Evolutionary conservation across 1,140 invertebrate species (phyloP).

Genomic region (Leguminivora glycinivorella): DNA sequence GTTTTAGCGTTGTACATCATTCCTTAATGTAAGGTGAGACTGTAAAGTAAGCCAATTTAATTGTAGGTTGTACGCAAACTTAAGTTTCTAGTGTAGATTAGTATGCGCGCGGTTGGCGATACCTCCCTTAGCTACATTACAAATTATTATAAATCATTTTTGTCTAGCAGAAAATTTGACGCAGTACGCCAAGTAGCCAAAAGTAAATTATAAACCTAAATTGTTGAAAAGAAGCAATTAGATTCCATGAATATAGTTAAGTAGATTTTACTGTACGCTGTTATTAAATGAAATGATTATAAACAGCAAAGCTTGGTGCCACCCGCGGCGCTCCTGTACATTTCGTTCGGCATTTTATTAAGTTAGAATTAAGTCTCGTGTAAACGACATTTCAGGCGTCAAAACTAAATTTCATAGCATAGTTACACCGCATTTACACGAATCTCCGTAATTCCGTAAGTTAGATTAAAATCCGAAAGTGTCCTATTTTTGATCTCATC

Average conservation of each 20-base stretch:
- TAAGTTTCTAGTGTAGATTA: conserved; percentile 38
- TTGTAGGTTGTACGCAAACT: conserved; percentile 45
- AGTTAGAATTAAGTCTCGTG: conserved; percentile 43
- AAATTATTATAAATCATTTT: too few relatives aligned
- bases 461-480: conserved; percentile 37
- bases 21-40: conserved; percentile 56
- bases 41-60: conserved; percentile 53
- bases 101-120: conserved; percentile 8
- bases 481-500: conserved; percentile 53
- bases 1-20: conserved; percentile 52
- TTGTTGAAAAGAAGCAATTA: too few relatives aligned
- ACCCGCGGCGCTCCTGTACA: not conserved
- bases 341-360: conserved; percentile 39
- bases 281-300: not conserved
- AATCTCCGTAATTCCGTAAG: conserved; percentile 30
- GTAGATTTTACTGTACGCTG: too few relatives aligned
- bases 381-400: conserved; percentile 31
- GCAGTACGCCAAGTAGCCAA: too few relatives aligned
- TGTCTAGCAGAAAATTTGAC: too few relatives aligned
- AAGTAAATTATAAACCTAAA: too few relatives aligned
- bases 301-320: not conserved
- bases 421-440: conserved; percentile 18
- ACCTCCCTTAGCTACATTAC: conserved; percentile 11
- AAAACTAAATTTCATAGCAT: conserved; percentile 33
- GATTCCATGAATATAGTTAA: too few relatives aligned